Conservation (phyloP, 1,140 invertebrate species). For the Aphis craccivora region DNA sequence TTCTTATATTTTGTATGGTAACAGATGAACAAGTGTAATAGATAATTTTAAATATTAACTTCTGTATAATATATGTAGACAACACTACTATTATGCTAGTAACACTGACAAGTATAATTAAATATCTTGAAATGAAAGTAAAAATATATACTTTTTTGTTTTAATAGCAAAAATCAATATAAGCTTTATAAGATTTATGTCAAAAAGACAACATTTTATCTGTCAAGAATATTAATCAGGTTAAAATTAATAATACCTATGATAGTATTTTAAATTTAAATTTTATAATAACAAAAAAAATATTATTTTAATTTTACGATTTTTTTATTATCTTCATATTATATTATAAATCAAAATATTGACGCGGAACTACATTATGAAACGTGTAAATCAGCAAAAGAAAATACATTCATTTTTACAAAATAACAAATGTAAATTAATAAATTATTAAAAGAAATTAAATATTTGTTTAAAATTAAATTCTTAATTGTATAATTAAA, state of each 20-base stretch:
- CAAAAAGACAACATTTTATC: neutral
- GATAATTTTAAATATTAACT: neutral
- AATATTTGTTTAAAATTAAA: too few species aligned
- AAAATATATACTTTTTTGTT: neutral
- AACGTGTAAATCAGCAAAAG: neutral
- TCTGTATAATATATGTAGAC: neutral
- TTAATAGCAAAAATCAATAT: neutral
- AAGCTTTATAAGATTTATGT: neutral
- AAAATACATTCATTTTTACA: neutral
- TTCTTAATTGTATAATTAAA: too few species aligned
- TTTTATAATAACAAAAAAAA: neutral
- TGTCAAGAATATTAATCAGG: neutral
- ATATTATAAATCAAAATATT: neutral
- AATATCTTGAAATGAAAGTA: neutral
- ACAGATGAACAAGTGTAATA: neutral
- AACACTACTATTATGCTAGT: neutral
- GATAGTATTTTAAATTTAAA: neutral
- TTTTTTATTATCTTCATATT: neutral
- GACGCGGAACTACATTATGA: neutral
- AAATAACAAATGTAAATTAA: too few species aligned
- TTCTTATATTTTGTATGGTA: neutral
- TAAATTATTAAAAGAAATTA: neutral
- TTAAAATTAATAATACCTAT: neutral
- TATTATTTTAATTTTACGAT: neutral
- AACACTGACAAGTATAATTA: neutral